These are phyloP conservation scores for Artemia sinica DNA, from an alignment of 2,888 invertebrate genomes.

Conservation along the genomic window DNA sequence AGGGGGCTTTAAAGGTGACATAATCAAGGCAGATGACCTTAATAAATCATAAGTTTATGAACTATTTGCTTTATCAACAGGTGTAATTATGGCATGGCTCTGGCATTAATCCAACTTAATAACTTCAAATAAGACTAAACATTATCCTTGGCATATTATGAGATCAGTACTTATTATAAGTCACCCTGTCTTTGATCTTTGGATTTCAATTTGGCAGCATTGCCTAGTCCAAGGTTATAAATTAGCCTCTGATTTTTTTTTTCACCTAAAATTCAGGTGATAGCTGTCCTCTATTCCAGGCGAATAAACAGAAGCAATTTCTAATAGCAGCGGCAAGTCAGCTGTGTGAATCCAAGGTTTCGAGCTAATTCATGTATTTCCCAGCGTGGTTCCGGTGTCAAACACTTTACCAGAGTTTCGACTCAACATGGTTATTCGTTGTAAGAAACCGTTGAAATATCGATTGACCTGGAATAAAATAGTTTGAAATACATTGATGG, in stretches of 20 bases:
- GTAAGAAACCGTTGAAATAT: neutral
- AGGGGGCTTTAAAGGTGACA: too few relatives aligned
- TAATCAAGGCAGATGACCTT: too few relatives aligned
- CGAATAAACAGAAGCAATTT: neutral
- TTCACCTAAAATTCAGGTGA: neutral
- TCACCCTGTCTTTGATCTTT: too few relatives aligned
- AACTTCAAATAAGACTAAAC: too few relatives aligned
- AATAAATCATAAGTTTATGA: too few relatives aligned
- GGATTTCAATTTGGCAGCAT: neutral
- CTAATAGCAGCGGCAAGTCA: neutral
- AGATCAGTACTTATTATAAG: too few relatives aligned
- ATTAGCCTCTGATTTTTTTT: too few relatives aligned
- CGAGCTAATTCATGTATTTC: constrained; percentile 3
- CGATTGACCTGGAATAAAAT: neutral
- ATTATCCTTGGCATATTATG: too few relatives aligned
- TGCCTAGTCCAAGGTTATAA: neutral
- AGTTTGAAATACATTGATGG: neutral
- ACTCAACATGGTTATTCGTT: neutral
- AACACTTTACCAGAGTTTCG: neutral
- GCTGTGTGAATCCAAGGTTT: neutral
- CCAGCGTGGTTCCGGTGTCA: neutral
- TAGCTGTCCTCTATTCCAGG: neutral
- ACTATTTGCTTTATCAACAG: too few relatives aligned
- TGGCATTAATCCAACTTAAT: too few relatives aligned
- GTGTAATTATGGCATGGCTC: too few relatives aligned